Base-by-base conservation (phyloP, 2,113 vertebrate genomes). In the Colossoma macropomum region DNA sequence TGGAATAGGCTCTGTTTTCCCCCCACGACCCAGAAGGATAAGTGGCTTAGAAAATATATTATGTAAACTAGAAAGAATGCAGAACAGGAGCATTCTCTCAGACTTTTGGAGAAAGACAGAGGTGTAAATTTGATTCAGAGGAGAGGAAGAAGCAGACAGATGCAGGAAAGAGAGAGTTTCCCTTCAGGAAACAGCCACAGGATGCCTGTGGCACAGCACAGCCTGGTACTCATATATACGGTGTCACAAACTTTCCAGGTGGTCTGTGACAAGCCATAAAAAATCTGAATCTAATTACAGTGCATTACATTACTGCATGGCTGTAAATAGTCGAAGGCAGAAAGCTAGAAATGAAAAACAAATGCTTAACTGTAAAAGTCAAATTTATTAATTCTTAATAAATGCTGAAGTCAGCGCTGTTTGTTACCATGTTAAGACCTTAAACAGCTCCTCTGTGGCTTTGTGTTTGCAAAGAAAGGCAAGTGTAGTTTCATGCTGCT, bases 111-210 rank as follows among this genome's bases (percentile, higher is more conserved):
- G 16, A n/a, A 41, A 59, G 32, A 59, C 15, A 74, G 65, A 71
- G 28, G 69, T 83, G 76, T 56, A 32, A 63, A 80, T 74, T 17
- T 74, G 74, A 80, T 80, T 30, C 41, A 68, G 78, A 77, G 56
- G 50, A 80, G 66, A 69, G 54, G 70, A 80, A 80, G 21, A 82
- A 76, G 66, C 28, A 41, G 63, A 72, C 77, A 86, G 80, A 86
- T 86, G 86, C 41, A 84, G 84, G 88, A 87, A 86, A 72, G 69
- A 69, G 80, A 84, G 78, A 54, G 72, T 80, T 89, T 89, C 85
- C 88, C 59, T 27, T 50, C 63, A 85, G 86, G 86, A 89, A 88
- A 81, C 27, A 75, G 32, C 30, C 28, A 62, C 85, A 85, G 86
- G 88, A 89, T 77, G 83, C 63, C 50, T 70, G 77, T 9, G 25